Percentiles rank a stretch among this genome's conserved stretches.
Evolutionary conservation across 2,888 invertebrate genomes (phyloP).

Genomic region (Oscheius sp.): DNA sequence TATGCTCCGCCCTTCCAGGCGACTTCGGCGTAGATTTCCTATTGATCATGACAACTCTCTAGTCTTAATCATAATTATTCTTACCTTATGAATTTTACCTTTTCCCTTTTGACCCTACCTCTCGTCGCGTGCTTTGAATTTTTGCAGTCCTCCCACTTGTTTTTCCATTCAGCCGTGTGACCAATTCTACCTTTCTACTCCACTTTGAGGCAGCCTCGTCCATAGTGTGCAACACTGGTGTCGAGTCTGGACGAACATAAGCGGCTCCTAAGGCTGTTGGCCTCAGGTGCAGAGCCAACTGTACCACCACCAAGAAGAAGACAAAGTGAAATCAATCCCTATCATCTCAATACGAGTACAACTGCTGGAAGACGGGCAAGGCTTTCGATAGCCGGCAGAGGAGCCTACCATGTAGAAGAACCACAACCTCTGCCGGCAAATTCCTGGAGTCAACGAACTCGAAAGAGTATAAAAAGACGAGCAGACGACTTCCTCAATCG

Average conservation of each 20-base stretch:
- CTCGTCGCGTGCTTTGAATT: conserved; percentile 14
- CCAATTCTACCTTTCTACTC: background rate
- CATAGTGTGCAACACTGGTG: conserved; percentile 15
- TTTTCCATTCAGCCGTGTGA: conserved; percentile 22
- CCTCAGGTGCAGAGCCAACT: conserved; percentile 25
- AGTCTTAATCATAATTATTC: background rate
- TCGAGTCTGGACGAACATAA: conserved; percentile 35
- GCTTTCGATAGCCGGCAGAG: conserved; percentile 28
- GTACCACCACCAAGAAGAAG: conserved; percentile 23
- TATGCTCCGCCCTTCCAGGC: conserved; percentile 28
- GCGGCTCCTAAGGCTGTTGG: conserved; percentile 30
- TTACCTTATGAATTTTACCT: conserved; percentile 5
- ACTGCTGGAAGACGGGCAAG: conserved; percentile 11
- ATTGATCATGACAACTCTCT: conserved; percentile 23
- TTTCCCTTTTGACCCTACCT: background rate
- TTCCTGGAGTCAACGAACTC: conserved; percentile 20
- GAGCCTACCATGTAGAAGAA: conserved; percentile 24
- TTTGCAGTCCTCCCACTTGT: conserved; percentile 19
- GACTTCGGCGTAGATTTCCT: conserved; percentile 15
- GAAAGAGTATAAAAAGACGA: conserved; percentile 31
- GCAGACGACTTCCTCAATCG: conserved; percentile 29
- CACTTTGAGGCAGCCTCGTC: background rate
- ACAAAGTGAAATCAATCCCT: conserved; percentile 20
- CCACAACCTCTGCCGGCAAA: background rate
- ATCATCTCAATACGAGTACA: background rate